Base-by-base conservation (phyloP, 2,888 invertebrate species). In the Sepioteuthis lessoniana region DNA sequence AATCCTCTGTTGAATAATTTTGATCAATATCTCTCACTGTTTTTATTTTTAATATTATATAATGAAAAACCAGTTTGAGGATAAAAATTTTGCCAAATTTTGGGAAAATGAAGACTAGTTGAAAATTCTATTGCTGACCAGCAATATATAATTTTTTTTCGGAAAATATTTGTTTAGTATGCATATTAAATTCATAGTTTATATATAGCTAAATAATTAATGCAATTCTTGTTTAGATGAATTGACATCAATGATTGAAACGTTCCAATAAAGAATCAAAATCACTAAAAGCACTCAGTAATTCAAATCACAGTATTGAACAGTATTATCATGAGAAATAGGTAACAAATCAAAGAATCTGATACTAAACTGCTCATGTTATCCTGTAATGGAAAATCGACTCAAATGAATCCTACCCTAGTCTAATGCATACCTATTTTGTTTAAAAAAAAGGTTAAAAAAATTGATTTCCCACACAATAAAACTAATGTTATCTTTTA, bases 401-500 rank as follows among this genome's bases (percentile, higher is more conserved):
- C 76, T n/a, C 76, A n/a, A 76, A 35, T 76, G 76, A 76, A 76
- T 76, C n/a, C 19, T 35, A 76, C 76, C 35, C 76, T 76, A 76
- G 76, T 35, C 76, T 76, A n/a, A n/a, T 76, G 76, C 35, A 35
- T 76, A 76, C 35, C 76, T 35, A 76, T 76, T 76, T 76, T n/a
- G 76, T 76, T 25, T 8, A 60, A 76, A 76, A 76, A 76, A 76
- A 76, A 35, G n/a, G n/a, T 76, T 60, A 8, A 76, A 35, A 76
- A 76, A 76, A 55, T 55, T 76, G 76, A 76, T 76, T 76, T 76
- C n/a, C 76, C n/a, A 76, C 76, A 76, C 76, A 76, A 76, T 76
- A 76, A n/a, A 76, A 76, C n/a, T 76, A 76, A 76, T 76, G 76
- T 76, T 35, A 76, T 76, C 55, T 76, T n/a, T 76, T 76, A 76